Conservation (phyloP, 2,888 invertebrate genomes). For the Polietes domitor region DNA sequence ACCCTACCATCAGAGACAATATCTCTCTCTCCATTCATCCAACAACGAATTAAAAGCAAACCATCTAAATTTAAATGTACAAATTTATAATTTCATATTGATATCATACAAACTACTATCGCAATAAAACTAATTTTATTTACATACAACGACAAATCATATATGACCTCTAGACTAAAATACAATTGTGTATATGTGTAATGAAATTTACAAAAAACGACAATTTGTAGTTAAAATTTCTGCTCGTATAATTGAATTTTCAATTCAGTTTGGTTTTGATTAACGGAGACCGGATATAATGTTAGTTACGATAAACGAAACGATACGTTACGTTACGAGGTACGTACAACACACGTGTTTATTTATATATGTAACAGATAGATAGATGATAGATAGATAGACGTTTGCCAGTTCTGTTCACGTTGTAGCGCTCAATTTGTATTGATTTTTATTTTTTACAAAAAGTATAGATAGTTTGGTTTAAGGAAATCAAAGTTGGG, state of each 20-base stretch:
- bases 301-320: neutral
- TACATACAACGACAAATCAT: conserved; percentile 14
- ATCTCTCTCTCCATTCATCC: neutral
- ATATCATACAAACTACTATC: neutral
- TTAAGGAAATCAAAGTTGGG: neutral
- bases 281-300: neutral
- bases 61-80: conserved; percentile 22
- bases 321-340: neutral
- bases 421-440: neutral
- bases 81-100: conserved; percentile 22
- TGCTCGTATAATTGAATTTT: no score
- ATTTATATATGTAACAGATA: no score
- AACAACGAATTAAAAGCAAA: conserved; percentile 45
- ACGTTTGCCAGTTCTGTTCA: neutral
- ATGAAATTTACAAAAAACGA: neutral
- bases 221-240: no score
- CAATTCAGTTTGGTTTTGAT: no score
- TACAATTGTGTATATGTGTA: neutral
- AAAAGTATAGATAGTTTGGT: neutral
- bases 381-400: no score
- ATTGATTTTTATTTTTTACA: neutral
- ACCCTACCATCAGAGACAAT: no score
- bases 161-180: conserved; percentile 5
- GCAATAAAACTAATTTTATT: conserved; percentile 11
- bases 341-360: neutral